Evolutionary conservation across 2,888 invertebrate genomes (phyloP).

Genomic region (Augochlorella aurata): DNA sequence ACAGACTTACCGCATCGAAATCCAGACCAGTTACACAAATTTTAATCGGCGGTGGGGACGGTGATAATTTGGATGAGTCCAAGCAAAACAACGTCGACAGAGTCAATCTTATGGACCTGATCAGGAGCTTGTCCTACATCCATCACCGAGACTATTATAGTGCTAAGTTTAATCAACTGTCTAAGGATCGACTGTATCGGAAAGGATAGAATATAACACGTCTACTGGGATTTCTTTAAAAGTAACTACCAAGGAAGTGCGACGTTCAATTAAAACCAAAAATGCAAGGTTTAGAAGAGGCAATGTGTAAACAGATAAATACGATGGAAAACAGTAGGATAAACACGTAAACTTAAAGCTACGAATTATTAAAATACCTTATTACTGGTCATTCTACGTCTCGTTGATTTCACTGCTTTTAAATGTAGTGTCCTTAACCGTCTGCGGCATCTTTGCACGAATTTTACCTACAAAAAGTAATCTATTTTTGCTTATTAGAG

Average conservation of each 20-base stretch:
- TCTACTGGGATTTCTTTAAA: not conserved
- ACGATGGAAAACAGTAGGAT: not conserved
- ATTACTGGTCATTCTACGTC: constrained; percentile 53
- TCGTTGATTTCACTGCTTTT: constrained; percentile 82
- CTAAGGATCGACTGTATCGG: constrained; percentile 20
- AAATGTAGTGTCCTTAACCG: constrained; percentile 83
- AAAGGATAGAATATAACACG: not conserved
- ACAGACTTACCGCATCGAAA: constrained; percentile 59
- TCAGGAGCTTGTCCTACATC: constrained; percentile 76
- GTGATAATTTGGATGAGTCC: constrained; percentile 72
- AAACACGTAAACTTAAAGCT: not conserved
- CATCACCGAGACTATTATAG: constrained; percentile 71
- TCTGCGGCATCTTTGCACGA: constrained; percentile 83
- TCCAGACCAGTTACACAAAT: constrained; percentile 69
- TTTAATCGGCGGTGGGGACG: constrained; percentile 78
- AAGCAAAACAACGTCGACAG: constrained; percentile 77
- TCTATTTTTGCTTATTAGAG: not conserved
- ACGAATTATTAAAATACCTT: constrained; percentile 47
- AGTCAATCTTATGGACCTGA: constrained; percentile 74
- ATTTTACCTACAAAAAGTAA: constrained; percentile 81
- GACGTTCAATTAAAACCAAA: not conserved
- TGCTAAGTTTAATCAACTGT: constrained; percentile 51
- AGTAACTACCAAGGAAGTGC: not conserved
- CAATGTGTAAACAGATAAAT: not conserved
- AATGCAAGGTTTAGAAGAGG: not conserved